Base-by-base conservation (phyloP, 1,140 invertebrate genomes). In the Drosophila teissieri region DNA sequence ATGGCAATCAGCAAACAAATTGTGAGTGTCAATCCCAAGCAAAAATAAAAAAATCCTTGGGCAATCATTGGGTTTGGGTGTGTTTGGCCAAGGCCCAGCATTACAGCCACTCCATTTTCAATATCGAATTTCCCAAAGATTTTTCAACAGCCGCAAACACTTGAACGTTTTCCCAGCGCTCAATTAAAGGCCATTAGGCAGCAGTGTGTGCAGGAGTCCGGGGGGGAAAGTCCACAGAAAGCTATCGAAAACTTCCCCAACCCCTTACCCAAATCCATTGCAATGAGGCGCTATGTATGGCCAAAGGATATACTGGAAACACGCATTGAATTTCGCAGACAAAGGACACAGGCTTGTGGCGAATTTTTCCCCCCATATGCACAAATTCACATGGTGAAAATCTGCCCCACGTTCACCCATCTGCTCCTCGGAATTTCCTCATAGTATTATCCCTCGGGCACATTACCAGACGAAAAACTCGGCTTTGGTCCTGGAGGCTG, bases 181-280 rank as follows among this genome's bases (percentile, higher is more conserved):
- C 84, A 89, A 90, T 89, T 89, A 89, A 89, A 85, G 65, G 77
- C 84, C 84, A 89, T 89, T 89, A 90, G 85, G 68, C 58, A n/a
- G 40, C n/a, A 70, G 79, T 39, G 31, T n/a, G 42, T 8, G 46
- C 3, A 55, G 40, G 67, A 67, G 65, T 56, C 7, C 7, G 58
- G 61, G 58, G 64, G 70, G 68, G 40, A 44, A 40, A 11, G 37
- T 45, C 54, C 54, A 45, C 27, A 48, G 44, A 17, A 48, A 19
- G 42, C 48, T 19, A 27, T 24, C 22, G 10, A 37, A 44, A 55
- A 36, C 49, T 46, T 53, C 34, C 45, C 63, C 14, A 5, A 19
- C 39, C 19, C 14, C 17, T 17, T 17, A 37, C 14, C 19, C 15
- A 60, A 58, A 31, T 60, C 40, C 48, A 19, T 27, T 57, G 44